A percentile compares a stretch with the other conserved stretches of the same genome.
phyloP scores from a whole-genome alignment of 2,113 vertebrate genomes.

The Naja naja region DNA sequence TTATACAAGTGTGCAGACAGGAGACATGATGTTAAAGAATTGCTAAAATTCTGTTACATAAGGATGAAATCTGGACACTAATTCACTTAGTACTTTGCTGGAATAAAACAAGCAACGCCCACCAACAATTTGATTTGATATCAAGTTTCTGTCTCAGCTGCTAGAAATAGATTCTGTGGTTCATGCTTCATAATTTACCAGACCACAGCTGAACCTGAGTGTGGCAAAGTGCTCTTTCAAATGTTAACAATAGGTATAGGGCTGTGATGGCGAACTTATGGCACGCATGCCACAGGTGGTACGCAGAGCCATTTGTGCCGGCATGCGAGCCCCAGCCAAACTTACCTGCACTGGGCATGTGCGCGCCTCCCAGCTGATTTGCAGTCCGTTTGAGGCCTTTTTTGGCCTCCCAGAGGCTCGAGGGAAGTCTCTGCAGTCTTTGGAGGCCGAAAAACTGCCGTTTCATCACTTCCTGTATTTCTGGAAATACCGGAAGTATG shows the following conservation, averaged over 20 bases:
- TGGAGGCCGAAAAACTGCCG: too few relatives aligned
- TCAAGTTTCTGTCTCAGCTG: background rate
- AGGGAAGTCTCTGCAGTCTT: too few relatives aligned
- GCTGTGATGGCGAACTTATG: too few relatives aligned
- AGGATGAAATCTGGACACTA: background rate
- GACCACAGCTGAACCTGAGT: background rate
- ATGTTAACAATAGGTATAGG: background rate
- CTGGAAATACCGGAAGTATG: too few relatives aligned
- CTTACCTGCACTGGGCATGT: too few relatives aligned
- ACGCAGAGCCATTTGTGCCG: too few relatives aligned
- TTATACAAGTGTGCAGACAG: background rate
- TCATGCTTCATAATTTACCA: background rate
- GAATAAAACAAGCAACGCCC: background rate
- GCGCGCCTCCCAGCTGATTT: too few relatives aligned
- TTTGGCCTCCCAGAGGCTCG: too few relatives aligned
- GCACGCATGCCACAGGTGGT: too few relatives aligned
- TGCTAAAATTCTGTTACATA: background rate
- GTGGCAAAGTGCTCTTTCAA: background rate
- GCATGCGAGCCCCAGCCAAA: too few relatives aligned
- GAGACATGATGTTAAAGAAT: background rate
- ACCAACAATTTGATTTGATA: background rate
- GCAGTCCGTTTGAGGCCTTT: too few relatives aligned
- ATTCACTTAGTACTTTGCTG: background rate
- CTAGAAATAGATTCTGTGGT: background rate
- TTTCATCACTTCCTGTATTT: too few relatives aligned